Conservation (phyloP, 2,113 vertebrate species). For the Macquaria australasica region DNA sequence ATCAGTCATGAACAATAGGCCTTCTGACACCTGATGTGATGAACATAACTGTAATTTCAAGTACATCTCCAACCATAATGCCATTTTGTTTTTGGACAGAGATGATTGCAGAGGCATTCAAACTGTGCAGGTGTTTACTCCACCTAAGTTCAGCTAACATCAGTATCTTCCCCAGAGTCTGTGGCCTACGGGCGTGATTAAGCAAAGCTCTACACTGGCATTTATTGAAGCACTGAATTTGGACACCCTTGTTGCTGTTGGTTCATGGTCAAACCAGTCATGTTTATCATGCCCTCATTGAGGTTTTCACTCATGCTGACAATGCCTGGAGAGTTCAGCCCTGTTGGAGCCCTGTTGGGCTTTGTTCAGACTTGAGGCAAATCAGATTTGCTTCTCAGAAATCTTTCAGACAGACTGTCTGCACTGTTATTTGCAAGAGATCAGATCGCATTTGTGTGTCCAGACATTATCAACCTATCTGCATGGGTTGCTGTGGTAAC, state of each 20-base stretch:
- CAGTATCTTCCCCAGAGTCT: conserved; percentile 5
- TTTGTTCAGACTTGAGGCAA: too few relatives aligned
- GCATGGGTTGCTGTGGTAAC: too few relatives aligned
- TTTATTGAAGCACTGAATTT: conserved; percentile 19
- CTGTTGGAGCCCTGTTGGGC: background rate
- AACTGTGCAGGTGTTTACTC: conserved; percentile 11
- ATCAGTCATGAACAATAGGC: background rate
- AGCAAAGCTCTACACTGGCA: conserved; percentile 18
- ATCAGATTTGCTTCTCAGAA: too few relatives aligned
- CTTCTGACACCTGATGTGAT: background rate
- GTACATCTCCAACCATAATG: background rate
- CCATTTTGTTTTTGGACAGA: background rate
- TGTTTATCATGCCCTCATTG: conserved; percentile 18
- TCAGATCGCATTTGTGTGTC: too few relatives aligned
- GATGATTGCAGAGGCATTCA: background rate
- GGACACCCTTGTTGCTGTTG: conserved; percentile 1
- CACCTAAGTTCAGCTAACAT: conserved; percentile 12
- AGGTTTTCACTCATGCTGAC: conserved; percentile 16
- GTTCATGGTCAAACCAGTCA: conserved; percentile 12
- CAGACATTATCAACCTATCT: too few relatives aligned
- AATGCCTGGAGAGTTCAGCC: conserved; percentile 4
- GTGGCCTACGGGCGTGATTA: conserved; percentile 27
- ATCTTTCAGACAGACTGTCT: too few relatives aligned
- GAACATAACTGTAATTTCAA: background rate
- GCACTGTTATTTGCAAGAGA: too few relatives aligned